Evolutionary conservation across 2,113 vertebrate species (phyloP), one percentile per base, ranked within the genome.

Genomic region (Phalacrocorax carbo): DNA sequence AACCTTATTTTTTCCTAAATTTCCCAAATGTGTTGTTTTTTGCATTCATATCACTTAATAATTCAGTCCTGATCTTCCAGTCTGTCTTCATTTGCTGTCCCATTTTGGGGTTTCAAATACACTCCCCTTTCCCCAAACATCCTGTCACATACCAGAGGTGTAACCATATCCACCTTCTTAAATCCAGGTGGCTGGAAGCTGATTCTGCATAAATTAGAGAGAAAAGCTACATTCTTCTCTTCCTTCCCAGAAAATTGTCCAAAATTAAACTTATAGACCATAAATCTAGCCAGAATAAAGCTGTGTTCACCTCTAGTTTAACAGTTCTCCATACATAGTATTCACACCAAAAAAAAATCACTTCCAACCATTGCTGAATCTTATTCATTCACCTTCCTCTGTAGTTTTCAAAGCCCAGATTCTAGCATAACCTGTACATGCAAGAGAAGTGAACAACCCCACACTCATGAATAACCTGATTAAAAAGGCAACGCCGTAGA

Each of bases 41-140:
- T 92, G 49, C 49, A 82, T 91, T 91, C 54, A 64, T 94, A 79
- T 72, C 93, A 95, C 97, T 92, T 92, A 95, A 97, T 97, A 97
- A 95, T 82, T 97, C 93, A 96, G 70, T 82, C 80, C 46, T 71
- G 73, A 76, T 95, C 85, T 96, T 97, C 82, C 79, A 88, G 22
- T 82, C 51, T 93, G 81, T 94, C 91, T 96, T 92, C 65, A 80
- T 97, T 94, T 96, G 83, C 89, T 95, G 36, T 58, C 77, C 64
- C 71, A 18, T 88, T 93, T 94, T 82, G 84, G 73, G 68, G 30
- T 80, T 97, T 96, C 88, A 93, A 61, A 76, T 87, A 84, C 58
- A 82, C 38, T 95, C 69, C 21, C 69, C 93, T 93, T 93, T 88
- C 82, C 55, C 73, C 82, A 95, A 96, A 94, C 70, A 92, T 91